These are phyloP conservation scores for Calidris pygmaea DNA, from an alignment of 2,113 vertebrate species.

Conservation along the genomic window DNA sequence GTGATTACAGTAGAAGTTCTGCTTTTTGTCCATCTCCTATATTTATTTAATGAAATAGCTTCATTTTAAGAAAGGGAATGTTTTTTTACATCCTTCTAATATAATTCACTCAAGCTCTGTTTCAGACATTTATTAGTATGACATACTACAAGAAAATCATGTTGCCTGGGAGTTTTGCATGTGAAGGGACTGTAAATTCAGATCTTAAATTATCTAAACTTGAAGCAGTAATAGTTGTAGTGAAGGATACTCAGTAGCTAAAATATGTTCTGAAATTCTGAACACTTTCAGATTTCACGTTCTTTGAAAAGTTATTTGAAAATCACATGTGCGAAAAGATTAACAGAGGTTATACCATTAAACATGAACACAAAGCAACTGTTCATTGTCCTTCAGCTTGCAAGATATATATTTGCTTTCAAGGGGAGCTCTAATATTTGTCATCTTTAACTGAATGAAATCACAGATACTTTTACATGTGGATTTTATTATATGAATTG, in stretches of 20 bases:
- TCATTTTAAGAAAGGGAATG: constrained; percentile 21
- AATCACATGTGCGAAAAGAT: not conserved
- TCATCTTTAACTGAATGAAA: constrained; percentile 72
- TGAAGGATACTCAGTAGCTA: not conserved
- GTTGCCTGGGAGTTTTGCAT: not conserved
- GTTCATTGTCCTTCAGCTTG: constrained; percentile 41
- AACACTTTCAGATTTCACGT: not conserved
- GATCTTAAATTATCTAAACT: not conserved
- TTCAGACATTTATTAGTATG: not conserved
- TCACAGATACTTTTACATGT: constrained; percentile 71
- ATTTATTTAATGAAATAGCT: not conserved
- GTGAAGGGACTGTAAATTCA: not conserved
- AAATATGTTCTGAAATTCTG: not conserved
- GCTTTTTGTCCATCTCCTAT: not conserved
- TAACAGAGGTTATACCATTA: constrained; percentile 7
- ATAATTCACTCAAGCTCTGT: not conserved
- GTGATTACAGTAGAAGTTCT: not conserved
- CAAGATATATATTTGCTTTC: constrained; percentile 62
- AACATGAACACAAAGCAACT: constrained; percentile 53
- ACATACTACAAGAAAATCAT: not conserved
- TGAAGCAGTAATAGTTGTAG: not conserved
- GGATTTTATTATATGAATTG: constrained; percentile 76
- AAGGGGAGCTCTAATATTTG: constrained; percentile 68
- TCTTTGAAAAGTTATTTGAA: constrained; percentile 4
- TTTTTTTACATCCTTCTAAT: not conserved